These are phyloP conservation scores for Pangasius sanitwongsei DNA, from an alignment of 2,797 vertebrate species.

Conservation along the genomic window DNA sequence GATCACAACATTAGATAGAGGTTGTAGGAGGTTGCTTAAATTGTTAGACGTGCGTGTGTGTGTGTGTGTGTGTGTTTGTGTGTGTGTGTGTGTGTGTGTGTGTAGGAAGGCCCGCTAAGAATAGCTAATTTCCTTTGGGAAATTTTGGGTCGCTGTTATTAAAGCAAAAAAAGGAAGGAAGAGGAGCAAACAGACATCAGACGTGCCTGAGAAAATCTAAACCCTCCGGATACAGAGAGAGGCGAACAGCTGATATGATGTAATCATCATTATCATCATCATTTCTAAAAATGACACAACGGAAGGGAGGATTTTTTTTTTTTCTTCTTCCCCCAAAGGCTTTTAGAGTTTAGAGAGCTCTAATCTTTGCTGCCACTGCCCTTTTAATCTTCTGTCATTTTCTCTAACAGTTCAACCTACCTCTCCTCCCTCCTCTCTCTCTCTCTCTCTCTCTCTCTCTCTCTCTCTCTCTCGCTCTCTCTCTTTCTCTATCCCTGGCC, in stretches of 20 bases:
- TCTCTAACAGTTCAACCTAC: constrained; percentile 51
- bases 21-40: not conserved
- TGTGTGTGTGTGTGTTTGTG: not conserved
- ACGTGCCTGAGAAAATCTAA: constrained; percentile 13
- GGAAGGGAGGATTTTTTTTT: not conserved
- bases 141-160: constrained; percentile 30
- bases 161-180: constrained; percentile 35
- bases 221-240: constrained; percentile 15
- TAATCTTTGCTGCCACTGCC: constrained; percentile 66
- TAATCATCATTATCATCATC: constrained; percentile 21
- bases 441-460: not conserved
- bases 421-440: not conserved
- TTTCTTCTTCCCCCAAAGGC: not conserved
- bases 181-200: constrained; percentile 20
- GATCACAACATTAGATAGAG: not conserved
- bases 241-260: constrained; percentile 17
- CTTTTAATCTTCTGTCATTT: constrained; percentile 71
- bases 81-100: not conserved
- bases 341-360: constrained; percentile 9
- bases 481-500: not conserved
- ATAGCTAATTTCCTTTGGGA: constrained; percentile 48
- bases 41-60: not conserved
- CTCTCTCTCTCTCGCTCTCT: not conserved
- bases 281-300: constrained; percentile 27
- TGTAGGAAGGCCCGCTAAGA: constrained; percentile 1